phyloP scores from a whole-genome alignment of 1,140 invertebrate genomes.

The Trypoxylus dichotomus region DNA sequence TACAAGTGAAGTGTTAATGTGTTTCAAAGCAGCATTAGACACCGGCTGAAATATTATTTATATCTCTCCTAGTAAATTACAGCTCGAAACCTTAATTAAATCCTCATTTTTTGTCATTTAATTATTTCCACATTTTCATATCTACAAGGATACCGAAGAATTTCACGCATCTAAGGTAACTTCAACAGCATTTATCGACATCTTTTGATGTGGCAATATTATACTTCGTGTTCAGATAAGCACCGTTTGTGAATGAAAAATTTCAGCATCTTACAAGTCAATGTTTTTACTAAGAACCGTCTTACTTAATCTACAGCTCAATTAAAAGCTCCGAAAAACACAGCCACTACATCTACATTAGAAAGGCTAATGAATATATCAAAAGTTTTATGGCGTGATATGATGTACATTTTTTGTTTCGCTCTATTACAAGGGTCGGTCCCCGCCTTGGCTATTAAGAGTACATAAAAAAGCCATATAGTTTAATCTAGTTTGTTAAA shows the following conservation, averaged over 20 bases:
- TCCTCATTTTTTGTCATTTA: not conserved
- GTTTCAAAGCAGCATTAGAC: no score
- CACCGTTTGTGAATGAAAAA: not conserved
- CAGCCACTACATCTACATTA: slow-evolving; percentile 8
- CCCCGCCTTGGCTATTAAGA: not conserved
- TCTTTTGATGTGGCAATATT: not conserved
- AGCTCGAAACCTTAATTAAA: no score
- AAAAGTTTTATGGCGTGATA: slow-evolving; percentile 1
- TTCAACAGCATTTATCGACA: not conserved
- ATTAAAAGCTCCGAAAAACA: not conserved
- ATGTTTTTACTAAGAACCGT: not conserved
- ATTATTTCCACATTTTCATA: not conserved
- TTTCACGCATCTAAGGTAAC: not conserved
- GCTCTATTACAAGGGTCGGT: not conserved
- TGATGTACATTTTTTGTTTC: slow-evolving; percentile 8
- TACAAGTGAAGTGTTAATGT: no score
- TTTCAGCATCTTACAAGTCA: not conserved
- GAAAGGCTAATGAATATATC: slow-evolving; percentile 13
- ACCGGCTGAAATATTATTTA: no score
- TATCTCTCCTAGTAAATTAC: no score
- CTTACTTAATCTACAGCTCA: not conserved
- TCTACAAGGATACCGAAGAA: not conserved
- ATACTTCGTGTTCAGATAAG: not conserved
- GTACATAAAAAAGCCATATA: slow-evolving; percentile 25
- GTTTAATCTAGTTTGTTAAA: slow-evolving; percentile 24